phyloP scores from a whole-genome alignment of 2,113 vertebrate species.

The Cairina moschata region DNA sequence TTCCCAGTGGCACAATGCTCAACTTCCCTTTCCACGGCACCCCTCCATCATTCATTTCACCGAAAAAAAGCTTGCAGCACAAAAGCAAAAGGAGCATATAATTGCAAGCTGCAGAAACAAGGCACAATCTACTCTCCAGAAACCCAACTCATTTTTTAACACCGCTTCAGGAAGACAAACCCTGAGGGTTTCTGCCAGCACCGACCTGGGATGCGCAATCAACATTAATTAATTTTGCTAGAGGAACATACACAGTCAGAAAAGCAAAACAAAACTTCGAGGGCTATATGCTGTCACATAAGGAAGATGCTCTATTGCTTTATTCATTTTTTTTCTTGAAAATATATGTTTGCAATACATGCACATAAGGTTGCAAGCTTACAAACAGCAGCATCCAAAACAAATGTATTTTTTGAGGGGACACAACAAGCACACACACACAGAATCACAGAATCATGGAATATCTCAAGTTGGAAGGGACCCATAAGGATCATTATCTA shows the following conservation, averaged over 20 bases:
- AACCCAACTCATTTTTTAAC: not conserved
- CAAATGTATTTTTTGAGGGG: not conserved
- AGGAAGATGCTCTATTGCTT: not conserved
- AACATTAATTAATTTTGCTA: not conserved
- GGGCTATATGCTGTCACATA: not conserved
- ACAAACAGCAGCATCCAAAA: not conserved
- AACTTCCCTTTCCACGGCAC: not conserved
- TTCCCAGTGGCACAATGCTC: not conserved
- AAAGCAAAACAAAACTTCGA: not conserved
- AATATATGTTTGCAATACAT: not conserved
- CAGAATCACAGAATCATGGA: not conserved
- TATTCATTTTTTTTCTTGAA: not conserved
- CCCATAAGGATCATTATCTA: no score
- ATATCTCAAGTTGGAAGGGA: no score
- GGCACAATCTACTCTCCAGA: not conserved
- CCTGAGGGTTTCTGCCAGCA: not conserved
- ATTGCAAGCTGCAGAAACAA: not conserved
- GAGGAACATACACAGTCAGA: not conserved
- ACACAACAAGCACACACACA: not conserved
- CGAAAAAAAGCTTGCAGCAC: not conserved
- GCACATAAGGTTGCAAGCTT: not conserved
- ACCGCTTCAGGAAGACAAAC: rapidly evolving
- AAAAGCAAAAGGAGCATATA: not conserved
- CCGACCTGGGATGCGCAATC: not conserved
- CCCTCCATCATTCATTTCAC: not conserved